Evolutionary conservation across 1,140 invertebrate genomes (phyloP), one percentile per base, ranked within the genome.

Genomic region (Ceratosolen fusciceps): DNA sequence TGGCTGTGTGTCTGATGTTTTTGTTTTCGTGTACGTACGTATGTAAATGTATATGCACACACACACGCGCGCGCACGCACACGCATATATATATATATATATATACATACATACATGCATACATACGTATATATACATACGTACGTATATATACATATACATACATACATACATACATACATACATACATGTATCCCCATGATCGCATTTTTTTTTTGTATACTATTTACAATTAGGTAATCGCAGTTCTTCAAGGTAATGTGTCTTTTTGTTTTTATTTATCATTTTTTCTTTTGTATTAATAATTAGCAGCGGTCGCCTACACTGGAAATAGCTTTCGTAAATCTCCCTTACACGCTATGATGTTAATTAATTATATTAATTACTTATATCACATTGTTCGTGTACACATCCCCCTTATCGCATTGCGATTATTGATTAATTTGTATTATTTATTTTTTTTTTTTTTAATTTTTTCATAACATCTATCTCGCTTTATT

Each of bases 351-450:
- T 87, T 87, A 88, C 83, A 81, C 77, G 74, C 85, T 90, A 88
- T 80, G 83, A 86, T 88, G 85, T 88, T 89, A 85, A 88, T 88
- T 88, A 71, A 87, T 87, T 89, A 86, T 85, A 86, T 88, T 87
- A 87, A 87, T 89, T 87, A 86, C 80, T 88, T 89, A 88, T 90
- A 90, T 90, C 89, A 90, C 89, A 90, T 90, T 89, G 84, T 89
- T 88, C 84, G 83, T 87, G 85, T 88, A 86, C 85, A 86, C 83
- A 84, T 82, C 72, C 75, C 83, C 76, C 73, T 52, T 77, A 77
- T 78, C 80, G 80, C 78, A 60, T 78, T 80, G 79, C 81, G 81
- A 80, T 84, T 81, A 82, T 81, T 83, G 58, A 62, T 81, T 81
- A 80, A 79, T 84, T 80, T 82, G n/a, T n/a, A n/a, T 82, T 47